These are phyloP conservation scores for Tragulus kanchil DNA, from an alignment of 2,113 vertebrate species.

Conservation along the genomic window DNA sequence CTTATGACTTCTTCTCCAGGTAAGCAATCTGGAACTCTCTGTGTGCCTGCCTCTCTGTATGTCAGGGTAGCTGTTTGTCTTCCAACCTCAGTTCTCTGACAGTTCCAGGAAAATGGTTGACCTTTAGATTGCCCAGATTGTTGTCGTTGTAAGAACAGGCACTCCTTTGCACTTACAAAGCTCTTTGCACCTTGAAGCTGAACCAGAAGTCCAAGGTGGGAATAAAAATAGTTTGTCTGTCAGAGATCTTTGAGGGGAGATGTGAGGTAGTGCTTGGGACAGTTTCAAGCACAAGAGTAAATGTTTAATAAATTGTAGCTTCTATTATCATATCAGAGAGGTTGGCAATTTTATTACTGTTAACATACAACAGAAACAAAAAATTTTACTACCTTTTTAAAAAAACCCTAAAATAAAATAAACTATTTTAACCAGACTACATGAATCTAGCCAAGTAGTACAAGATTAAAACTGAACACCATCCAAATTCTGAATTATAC, in stretches of 20 bases:
- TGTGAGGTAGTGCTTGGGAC: background rate
- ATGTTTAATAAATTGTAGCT: constrained; percentile 7
- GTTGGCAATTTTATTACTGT: constrained; percentile 2
- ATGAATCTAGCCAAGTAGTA: constrained; percentile 46
- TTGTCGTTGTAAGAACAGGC: background rate
- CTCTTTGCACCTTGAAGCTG: background rate
- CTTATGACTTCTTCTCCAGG: background rate
- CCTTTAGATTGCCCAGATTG: background rate
- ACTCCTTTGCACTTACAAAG: background rate
- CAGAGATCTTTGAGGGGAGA: background rate
- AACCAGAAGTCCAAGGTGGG: background rate
- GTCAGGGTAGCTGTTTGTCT: background rate
- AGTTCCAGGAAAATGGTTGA: background rate
- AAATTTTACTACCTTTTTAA: constrained; percentile 61
- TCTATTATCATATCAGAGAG: constrained; percentile 18
- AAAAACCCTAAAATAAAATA: constrained; percentile 39
- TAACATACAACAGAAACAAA: constrained; percentile 49
- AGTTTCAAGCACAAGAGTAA: background rate
- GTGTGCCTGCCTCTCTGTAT: background rate
- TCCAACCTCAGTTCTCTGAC: background rate
- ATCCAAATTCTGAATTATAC: constrained; percentile 69
- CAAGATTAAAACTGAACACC: constrained; percentile 70
- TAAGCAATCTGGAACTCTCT: background rate
- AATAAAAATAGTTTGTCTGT: background rate
- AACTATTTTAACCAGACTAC: constrained; percentile 54